Percentiles rank a stretch among this genome's conserved stretches.
Conservation (phyloP, 1,140 invertebrate species). For the Penaeus chinensis region DNA sequence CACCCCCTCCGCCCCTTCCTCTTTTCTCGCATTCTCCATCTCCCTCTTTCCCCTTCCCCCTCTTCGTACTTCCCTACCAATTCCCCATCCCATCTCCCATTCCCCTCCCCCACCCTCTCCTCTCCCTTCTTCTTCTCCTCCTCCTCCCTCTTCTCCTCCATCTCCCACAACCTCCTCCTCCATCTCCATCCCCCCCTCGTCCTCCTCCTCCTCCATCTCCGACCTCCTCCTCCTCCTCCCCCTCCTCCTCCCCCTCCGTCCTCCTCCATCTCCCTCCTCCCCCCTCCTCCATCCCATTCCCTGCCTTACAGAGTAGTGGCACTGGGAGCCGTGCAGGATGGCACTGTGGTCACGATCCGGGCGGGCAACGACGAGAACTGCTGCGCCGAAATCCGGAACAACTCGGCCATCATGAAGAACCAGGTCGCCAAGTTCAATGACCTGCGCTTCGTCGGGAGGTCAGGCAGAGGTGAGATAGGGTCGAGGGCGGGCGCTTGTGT, state of each 20-base stretch:
- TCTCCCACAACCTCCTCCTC: too few relatives aligned
- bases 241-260: background rate
- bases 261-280: background rate
- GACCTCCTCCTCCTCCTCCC: background rate
- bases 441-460: constrained; percentile 42
- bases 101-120: too few relatives aligned
- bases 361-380: constrained; percentile 43
- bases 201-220: background rate
- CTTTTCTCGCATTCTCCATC: too few relatives aligned
- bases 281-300: background rate
- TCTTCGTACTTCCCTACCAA: accelerated
- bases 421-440: constrained; percentile 44
- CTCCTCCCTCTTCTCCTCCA: background rate
- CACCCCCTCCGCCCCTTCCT: too few relatives aligned
- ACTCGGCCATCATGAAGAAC: constrained; percentile 43
- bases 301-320: constrained; percentile 26
- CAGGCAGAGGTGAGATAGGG: constrained; percentile 36
- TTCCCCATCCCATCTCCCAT: too few relatives aligned
- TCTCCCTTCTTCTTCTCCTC: too few relatives aligned
- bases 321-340: constrained; percentile 32
- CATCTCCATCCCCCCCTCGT: background rate
- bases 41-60: too few relatives aligned
- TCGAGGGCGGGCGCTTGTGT: too few relatives aligned
- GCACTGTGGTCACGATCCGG: constrained; percentile 29
- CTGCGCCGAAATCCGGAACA: constrained; percentile 36